phyloP scores from a whole-genome alignment of 2,797 vertebrate species.

The Fringilla coelebs region DNA sequence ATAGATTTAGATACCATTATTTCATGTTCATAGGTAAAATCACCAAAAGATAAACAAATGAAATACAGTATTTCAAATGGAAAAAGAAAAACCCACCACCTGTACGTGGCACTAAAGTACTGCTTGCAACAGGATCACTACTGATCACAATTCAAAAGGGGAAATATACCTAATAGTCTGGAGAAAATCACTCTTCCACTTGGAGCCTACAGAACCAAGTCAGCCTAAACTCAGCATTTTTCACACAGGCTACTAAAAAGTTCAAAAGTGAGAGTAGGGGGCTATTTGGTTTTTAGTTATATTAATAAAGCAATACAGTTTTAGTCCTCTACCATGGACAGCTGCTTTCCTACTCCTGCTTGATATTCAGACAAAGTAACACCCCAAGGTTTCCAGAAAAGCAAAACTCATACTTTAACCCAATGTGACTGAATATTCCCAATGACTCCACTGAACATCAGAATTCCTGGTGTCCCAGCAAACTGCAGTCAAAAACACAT shows the following conservation, averaged over 20 bases:
- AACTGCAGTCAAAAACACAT: not conserved
- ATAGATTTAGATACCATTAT: not conserved
- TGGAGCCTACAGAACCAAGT: not conserved
- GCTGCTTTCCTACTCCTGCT: not conserved
- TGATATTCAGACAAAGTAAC: not conserved
- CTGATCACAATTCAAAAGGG: not conserved
- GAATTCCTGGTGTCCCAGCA: fast-evolving
- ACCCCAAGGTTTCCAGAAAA: not conserved
- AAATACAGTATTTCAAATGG: not conserved
- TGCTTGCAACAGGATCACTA: not conserved
- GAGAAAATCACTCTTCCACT: not conserved
- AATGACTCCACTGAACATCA: not conserved
- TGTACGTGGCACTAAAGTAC: not conserved
- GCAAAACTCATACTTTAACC: not conserved
- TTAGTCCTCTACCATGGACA: not conserved
- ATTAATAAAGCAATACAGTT: not conserved
- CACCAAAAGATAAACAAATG: not conserved
- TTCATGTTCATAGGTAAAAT: not conserved
- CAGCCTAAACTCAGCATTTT: not conserved
- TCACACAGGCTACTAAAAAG: not conserved
- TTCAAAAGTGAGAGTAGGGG: not conserved
- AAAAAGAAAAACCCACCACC: not conserved
- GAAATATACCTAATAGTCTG: not conserved
- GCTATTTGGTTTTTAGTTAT: fast-evolving
- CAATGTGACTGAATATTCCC: not conserved